Conservation (phyloP, 2,888 invertebrate genomes). For the Ariolimax columbianus region DNA sequence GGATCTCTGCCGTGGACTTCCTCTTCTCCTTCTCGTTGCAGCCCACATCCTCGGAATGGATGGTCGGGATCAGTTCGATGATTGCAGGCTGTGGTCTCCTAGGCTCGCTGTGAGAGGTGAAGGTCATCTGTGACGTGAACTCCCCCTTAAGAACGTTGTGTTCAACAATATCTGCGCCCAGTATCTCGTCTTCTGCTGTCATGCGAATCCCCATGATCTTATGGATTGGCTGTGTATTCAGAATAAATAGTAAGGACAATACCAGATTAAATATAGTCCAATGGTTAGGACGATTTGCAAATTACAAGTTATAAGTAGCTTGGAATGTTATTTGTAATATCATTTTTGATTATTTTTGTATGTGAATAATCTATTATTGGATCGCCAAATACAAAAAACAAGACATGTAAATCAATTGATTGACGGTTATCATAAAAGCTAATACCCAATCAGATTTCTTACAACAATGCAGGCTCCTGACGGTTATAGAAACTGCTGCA, state of each 20-base stretch:
- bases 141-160: conserved; percentile 83
- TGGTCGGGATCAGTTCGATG: neutral
- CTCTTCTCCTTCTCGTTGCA: neutral
- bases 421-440: too few relatives aligned
- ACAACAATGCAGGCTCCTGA: too few relatives aligned
- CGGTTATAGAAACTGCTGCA: too few relatives aligned
- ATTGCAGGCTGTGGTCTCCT: neutral
- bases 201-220: conserved; percentile 83
- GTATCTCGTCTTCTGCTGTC: conserved; percentile 89
- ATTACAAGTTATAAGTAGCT: too few relatives aligned
- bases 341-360: too few relatives aligned
- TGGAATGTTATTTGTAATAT: too few relatives aligned
- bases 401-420: too few relatives aligned
- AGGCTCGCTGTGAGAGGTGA: conserved; percentile 6
- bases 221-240: conserved; percentile 59
- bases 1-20: neutral
- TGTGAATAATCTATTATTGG: too few relatives aligned
- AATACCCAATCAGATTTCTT: too few relatives aligned
- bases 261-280: too few relatives aligned
- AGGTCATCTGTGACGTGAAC: conserved; percentile 31
- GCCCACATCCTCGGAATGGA: neutral
- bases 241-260: neutral
- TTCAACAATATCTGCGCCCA: conserved; percentile 93
- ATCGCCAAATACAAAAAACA: too few relatives aligned
- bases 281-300: too few relatives aligned